Evolutionary conservation across 2,888 invertebrate genomes (phyloP).

Genomic region (Noctua janthina): DNA sequence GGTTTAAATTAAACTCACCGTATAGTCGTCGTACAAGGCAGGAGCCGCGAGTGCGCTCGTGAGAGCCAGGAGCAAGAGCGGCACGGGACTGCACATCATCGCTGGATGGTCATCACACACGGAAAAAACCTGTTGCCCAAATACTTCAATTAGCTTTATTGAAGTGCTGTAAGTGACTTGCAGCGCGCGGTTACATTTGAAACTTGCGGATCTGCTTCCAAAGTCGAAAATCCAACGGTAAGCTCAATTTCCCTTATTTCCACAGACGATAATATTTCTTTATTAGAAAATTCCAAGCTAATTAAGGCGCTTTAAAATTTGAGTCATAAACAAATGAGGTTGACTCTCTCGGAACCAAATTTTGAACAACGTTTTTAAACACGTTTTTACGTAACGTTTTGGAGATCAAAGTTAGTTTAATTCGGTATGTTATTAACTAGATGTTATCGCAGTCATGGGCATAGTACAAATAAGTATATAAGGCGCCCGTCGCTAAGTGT

Average conservation of each 20-base stretch:
- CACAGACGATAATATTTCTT: neutral
- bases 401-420: neutral
- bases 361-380: neutral
- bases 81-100: conserved; percentile 78
- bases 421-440: neutral
- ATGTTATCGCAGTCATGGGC: neutral
- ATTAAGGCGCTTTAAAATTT: neutral
- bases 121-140: conserved; percentile 56
- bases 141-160: neutral
- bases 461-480: neutral
- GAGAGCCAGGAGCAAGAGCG: conserved; percentile 78
- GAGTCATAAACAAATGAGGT: neutral
- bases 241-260: neutral
- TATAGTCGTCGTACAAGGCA: conserved; percentile 75
- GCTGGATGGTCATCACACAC: conserved; percentile 72
- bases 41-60: conserved; percentile 80
- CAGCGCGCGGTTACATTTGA: neutral
- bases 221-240: neutral
- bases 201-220: neutral
- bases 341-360: neutral
- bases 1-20: conserved; percentile 64
- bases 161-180: neutral
- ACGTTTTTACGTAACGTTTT: neutral
- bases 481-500: neutral
- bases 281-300: neutral